These are phyloP conservation scores for Austrofundulus limnaeus DNA, from an alignment of 2,113 vertebrate genomes.

Conservation along the genomic window DNA sequence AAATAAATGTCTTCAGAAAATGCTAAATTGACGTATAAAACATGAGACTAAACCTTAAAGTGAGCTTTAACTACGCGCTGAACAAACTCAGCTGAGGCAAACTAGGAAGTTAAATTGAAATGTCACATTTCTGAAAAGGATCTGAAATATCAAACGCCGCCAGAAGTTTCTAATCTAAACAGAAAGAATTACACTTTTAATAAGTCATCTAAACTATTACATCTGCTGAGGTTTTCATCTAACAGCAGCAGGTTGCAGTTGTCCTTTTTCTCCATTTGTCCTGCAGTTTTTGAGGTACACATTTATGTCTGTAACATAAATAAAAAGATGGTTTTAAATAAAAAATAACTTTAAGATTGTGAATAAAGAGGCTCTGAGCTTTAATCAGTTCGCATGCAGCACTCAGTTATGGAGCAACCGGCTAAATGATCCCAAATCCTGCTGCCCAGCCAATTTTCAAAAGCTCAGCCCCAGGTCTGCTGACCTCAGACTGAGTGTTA, in stretches of 20 bases:
- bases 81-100: neutral
- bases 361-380: conserved; percentile 35
- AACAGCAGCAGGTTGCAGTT: too few species aligned
- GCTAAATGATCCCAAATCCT: conserved; percentile 55
- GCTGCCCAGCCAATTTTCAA: conserved; percentile 28
- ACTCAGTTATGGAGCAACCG: conserved; percentile 23
- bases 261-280: neutral
- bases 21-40: too few species aligned
- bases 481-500: conserved; percentile 26
- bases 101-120: conserved; percentile 16
- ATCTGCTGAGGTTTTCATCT: too few species aligned
- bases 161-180: neutral
- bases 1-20: too few species aligned
- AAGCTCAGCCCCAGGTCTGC: conserved; percentile 24
- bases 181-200: neutral
- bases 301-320: conserved; percentile 2
- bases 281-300: neutral
- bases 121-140: neutral
- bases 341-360: conserved; percentile 29
- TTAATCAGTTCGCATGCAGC: conserved; percentile 45
- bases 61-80: too few species aligned
- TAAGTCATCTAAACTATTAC: neutral
- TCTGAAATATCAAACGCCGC: too few species aligned
- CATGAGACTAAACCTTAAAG: too few species aligned
- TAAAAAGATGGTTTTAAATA: too few species aligned